phyloP scores from a whole-genome alignment of 2,113 vertebrate genomes.

The Tor tambroides region DNA sequence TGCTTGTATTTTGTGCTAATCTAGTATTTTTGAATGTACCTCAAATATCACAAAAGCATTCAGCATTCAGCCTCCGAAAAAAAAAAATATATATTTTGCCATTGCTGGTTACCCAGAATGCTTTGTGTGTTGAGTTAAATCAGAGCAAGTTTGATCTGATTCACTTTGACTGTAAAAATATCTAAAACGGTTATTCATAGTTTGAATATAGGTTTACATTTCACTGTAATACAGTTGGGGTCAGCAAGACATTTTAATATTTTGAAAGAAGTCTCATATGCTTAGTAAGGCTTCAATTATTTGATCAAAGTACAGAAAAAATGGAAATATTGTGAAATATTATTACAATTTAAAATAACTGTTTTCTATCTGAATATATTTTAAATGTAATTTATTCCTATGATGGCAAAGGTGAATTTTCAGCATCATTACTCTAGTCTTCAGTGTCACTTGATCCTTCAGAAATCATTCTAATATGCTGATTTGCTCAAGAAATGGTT shows the following conservation, averaged over 20 bases:
- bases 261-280: not conserved
- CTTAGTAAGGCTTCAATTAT: not conserved
- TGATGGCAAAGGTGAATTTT: not conserved
- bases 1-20: constrained; percentile 24
- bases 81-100: not conserved
- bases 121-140: not conserved
- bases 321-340: not conserved
- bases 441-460: no score
- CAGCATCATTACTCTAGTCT: not conserved
- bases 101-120: not conserved
- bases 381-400: not conserved
- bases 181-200: no score
- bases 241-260: not conserved
- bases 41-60: not conserved
- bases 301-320: not conserved
- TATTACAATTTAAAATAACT: not conserved
- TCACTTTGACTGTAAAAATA: no score
- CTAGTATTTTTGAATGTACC: constrained; percentile 28
- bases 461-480: not conserved
- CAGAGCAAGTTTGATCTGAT: not conserved
- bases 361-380: not conserved
- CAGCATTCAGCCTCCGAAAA: not conserved
- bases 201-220: no score
- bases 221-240: no score
- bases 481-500: not conserved